These are phyloP conservation scores for Melanophora roralis DNA, from an alignment of 2,888 invertebrate species.

Conservation along the genomic window DNA sequence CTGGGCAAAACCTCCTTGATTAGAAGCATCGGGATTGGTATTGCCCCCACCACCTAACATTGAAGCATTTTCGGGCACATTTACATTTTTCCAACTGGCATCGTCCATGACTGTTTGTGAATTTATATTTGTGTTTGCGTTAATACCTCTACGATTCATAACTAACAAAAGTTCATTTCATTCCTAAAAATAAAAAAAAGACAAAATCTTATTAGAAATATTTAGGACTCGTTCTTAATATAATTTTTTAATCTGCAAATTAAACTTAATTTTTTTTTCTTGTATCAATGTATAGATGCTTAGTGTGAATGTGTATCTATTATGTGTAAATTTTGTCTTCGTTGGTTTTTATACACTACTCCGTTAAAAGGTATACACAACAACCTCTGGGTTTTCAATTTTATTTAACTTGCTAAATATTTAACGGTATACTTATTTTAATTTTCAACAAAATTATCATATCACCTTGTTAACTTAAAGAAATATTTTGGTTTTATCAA, in stretches of 20 bases:
- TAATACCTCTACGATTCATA: constrained; percentile 87
- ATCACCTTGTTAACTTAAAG: constrained; percentile 28
- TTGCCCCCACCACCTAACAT: constrained; percentile 82
- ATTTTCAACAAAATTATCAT: background rate
- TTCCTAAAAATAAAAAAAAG: constrained; percentile 32
- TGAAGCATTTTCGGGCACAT: constrained; percentile 82
- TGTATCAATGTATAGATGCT: constrained; percentile 11
- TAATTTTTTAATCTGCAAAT: background rate
- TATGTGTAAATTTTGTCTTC: too few species aligned
- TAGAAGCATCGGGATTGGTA: constrained; percentile 80
- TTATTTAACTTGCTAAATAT: background rate
- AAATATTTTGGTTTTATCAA: constrained; percentile 21
- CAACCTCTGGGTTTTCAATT: background rate
- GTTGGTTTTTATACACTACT: constrained; percentile 38
- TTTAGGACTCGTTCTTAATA: background rate
- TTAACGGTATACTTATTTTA: background rate
- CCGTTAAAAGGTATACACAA: constrained; percentile 22
- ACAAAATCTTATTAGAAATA: constrained; percentile 4
- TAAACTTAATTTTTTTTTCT: too few species aligned
- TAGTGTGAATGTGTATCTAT: constrained; percentile 8
- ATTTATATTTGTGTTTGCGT: constrained; percentile 80
- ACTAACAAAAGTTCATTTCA: constrained; percentile 78
- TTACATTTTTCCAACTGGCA: constrained; percentile 88
- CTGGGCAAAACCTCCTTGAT: constrained; percentile 81
- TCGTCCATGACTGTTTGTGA: constrained; percentile 87